Conservation (phyloP, 1,140 invertebrate species). For the Nephila pilipes region DNA sequence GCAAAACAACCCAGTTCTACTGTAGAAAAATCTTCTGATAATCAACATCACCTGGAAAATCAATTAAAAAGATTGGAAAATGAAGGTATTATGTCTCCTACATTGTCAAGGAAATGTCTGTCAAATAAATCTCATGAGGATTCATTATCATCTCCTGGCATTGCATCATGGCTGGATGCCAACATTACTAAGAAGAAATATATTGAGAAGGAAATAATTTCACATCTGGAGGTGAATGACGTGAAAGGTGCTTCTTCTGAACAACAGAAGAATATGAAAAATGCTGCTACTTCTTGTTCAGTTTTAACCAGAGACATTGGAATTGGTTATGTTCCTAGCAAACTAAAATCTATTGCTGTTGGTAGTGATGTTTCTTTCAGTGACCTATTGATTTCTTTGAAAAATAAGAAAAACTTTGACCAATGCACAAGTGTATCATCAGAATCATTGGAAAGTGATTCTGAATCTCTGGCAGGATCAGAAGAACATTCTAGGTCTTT, state of each 20-base stretch:
- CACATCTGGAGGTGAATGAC: constrained; percentile 33
- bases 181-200: constrained; percentile 28
- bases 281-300: constrained; percentile 87
- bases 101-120: constrained; percentile 77
- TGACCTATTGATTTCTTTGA: constrained; percentile 40
- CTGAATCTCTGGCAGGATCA: constrained; percentile 32
- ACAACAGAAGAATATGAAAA: constrained; percentile 79
- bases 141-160: constrained; percentile 52
- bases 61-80: constrained; percentile 78
- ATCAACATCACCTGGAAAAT: not conserved
- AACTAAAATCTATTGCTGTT: constrained; percentile 80
- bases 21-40: not conserved
- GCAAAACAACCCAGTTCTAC: constrained; percentile 10
- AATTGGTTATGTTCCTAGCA: constrained; percentile 83
- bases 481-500: constrained; percentile 44
- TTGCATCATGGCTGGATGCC: constrained; percentile 64
- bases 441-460: constrained; percentile 72
- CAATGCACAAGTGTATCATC: constrained; percentile 61
- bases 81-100: constrained; percentile 72
- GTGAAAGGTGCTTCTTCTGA: not conserved
- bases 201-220: constrained; percentile 58
- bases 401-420: constrained; percentile 25
- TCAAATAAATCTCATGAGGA: not conserved
- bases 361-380: constrained; percentile 61
- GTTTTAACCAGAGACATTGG: constrained; percentile 86